Conservation (phyloP, 2,113 vertebrate species). For the Balaeniceps rex region DNA sequence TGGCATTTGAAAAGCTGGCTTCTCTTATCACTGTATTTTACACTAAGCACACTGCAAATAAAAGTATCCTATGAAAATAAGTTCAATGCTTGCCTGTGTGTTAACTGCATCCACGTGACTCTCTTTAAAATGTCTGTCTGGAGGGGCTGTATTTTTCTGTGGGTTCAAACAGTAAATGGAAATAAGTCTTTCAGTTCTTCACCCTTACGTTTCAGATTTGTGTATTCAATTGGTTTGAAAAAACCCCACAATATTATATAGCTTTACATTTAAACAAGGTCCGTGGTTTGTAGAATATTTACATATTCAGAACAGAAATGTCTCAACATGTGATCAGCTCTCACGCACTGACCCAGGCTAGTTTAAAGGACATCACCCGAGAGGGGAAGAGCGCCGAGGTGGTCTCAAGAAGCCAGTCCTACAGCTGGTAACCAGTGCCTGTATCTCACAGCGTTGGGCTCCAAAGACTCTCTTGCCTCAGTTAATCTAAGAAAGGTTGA, state of each 20-base stretch:
- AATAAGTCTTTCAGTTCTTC: background rate
- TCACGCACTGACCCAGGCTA: background rate
- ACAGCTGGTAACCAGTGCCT: background rate
- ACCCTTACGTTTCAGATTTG: background rate
- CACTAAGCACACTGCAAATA: background rate
- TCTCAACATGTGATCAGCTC: background rate
- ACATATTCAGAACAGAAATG: too few relatives aligned
- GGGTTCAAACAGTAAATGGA: background rate
- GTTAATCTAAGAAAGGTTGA: background rate
- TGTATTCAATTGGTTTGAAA: background rate
- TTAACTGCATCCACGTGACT: background rate
- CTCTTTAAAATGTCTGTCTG: background rate
- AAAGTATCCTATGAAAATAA: background rate
- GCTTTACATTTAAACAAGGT: background rate
- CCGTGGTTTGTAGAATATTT: background rate
- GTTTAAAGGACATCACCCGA: too few relatives aligned
- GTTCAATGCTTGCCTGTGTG: too few relatives aligned
- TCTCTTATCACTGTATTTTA: background rate
- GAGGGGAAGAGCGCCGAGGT: too few relatives aligned
- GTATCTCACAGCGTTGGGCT: accelerated
- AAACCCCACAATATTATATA: too few relatives aligned
- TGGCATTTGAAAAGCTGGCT: background rate
- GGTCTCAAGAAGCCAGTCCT: background rate
- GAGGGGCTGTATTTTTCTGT: background rate
- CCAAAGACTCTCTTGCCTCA: background rate